These are phyloP conservation scores for Heliornis fulica DNA, from an alignment of 2,113 vertebrate genomes.

Conservation along the genomic window DNA sequence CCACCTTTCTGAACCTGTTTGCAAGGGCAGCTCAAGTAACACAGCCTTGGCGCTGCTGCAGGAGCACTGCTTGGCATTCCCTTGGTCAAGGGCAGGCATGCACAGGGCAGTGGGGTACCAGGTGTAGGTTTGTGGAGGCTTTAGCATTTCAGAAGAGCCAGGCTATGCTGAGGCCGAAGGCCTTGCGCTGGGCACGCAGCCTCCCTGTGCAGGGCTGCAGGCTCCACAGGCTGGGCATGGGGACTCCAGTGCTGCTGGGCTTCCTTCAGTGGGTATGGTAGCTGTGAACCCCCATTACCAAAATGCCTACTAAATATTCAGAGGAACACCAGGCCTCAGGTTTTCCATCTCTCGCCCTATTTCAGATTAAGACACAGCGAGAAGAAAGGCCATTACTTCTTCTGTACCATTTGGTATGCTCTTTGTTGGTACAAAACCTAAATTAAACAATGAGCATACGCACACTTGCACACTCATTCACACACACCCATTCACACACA, in stretches of 20 bases:
- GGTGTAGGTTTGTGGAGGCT: fast-evolving
- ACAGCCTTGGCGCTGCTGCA: not conserved
- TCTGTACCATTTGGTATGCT: not conserved
- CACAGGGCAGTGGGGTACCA: not conserved
- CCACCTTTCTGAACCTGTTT: not conserved
- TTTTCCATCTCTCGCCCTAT: not conserved
- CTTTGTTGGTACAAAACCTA: not conserved
- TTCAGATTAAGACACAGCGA: not conserved
- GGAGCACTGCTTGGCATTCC: fast-evolving
- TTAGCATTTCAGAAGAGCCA: not conserved
- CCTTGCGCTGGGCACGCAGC: not conserved
- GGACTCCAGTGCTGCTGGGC: not conserved
- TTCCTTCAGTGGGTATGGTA: not conserved
- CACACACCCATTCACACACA: not conserved
- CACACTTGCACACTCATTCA: not conserved
- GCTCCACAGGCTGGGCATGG: not conserved
- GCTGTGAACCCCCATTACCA: not conserved
- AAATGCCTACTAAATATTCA: not conserved
- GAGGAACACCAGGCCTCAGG: not conserved
- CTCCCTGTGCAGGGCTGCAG: not conserved
- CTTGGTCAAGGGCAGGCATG: not conserved
- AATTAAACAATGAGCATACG: not conserved
- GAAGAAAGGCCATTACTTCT: not conserved
- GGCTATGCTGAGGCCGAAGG: fast-evolving
- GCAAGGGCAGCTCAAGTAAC: not conserved